phyloP scores from a whole-genome alignment of 2,797 vertebrate species.

The Oreochromis grahami region DNA sequence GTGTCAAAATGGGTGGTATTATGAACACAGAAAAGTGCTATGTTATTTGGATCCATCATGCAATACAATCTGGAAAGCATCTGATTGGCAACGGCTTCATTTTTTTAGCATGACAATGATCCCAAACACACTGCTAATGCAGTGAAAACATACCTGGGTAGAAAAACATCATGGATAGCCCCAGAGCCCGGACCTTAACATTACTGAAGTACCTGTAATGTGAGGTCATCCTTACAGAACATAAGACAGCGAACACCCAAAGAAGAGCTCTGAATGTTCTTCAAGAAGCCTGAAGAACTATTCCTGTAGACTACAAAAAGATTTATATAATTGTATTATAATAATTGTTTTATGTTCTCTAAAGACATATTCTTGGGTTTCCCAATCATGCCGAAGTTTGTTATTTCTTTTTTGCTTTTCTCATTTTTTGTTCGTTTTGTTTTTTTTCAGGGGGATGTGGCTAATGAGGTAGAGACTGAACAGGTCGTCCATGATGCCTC shows the following conservation, averaged over 20 bases:
- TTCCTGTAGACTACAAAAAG: neutral
- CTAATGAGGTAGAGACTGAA: slow-evolving; percentile 98
- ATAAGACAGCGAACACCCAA: neutral
- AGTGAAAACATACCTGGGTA: neutral
- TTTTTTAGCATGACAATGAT: neutral
- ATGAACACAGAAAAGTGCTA: neutral
- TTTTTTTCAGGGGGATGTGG: slow-evolving; percentile 87
- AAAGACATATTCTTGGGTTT: neutral
- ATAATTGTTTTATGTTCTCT: neutral
- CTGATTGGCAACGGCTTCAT: neutral
- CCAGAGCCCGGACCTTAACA: neutral
- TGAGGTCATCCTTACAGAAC: neutral
- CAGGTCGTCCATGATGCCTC: slow-evolving; percentile 96
- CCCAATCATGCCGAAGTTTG: neutral
- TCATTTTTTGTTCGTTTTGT: neutral
- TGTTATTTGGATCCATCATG: neutral
- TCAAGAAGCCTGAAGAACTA: neutral
- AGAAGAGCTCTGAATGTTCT: neutral
- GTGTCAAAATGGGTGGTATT: neutral
- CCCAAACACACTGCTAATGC: neutral
- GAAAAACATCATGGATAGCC: neutral
- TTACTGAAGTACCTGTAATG: neutral
- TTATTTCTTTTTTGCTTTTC: neutral
- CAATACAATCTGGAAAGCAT: neutral
- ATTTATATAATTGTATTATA: neutral